A percentile compares a stretch with the other conserved stretches of the same genome.
These are phyloP conservation scores for Spinus olivaceus DNA, from an alignment of 2,797 vertebrate species.

Conservation along the genomic window DNA sequence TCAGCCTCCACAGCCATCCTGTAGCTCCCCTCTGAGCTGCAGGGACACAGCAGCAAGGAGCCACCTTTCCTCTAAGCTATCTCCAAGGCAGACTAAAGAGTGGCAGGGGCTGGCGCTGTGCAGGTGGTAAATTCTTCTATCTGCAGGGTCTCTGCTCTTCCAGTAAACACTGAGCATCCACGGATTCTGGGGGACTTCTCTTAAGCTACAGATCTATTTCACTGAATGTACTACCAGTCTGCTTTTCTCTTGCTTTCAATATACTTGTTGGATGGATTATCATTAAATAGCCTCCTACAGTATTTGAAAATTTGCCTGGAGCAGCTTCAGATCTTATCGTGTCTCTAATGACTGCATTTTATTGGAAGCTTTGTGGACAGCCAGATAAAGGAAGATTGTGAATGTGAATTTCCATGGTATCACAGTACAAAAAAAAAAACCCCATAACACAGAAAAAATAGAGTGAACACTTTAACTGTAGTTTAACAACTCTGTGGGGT, in stretches of 20 bases:
- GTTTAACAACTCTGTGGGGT: rapidly evolving
- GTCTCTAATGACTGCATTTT: not conserved
- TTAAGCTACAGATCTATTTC: not conserved
- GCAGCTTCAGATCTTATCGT: not conserved
- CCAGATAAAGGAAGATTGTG: not conserved
- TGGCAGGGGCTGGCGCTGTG: not conserved
- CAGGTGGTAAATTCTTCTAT: not conserved
- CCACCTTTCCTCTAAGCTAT: not conserved
- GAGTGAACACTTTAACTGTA: not conserved
- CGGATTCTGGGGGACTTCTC: not conserved
- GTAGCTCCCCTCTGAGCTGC: not conserved
- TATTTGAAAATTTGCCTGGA: not conserved
- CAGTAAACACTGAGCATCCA: not conserved
- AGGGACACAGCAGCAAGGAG: not conserved
- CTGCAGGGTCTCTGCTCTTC: not conserved
- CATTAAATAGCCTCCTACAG: not conserved
- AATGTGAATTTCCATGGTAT: not conserved
- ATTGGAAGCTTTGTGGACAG: not conserved
- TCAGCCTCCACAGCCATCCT: not conserved
- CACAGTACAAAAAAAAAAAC: not conserved
- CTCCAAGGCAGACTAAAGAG: not conserved
- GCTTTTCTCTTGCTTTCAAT: not conserved
- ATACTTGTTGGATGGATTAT: not conserved
- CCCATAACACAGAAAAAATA: rapidly evolving
- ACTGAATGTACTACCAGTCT: too few species aligned